Evolutionary conservation across 2,888 invertebrate species (phyloP), one percentile per base, ranked within the genome.

Genomic region (Nomada flava): DNA sequence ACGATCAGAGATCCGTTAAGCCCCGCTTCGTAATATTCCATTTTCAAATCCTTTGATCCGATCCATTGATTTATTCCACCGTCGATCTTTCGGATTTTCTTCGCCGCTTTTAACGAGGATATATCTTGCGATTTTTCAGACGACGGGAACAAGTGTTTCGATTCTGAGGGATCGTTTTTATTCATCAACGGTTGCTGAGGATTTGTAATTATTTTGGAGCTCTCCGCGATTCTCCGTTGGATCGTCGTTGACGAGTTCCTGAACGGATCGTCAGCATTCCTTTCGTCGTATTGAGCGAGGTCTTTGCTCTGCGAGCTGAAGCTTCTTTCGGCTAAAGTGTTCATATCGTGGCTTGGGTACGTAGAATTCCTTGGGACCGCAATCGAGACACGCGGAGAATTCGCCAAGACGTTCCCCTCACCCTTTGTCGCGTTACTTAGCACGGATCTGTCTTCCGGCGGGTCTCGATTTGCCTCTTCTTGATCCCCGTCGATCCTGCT

Each of bases 361-460:
- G 67, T 63, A 52, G 69, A 36, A 86, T 81, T 79, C 71, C 75
- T 50, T n/a, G 10, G 29, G 13, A 44, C 52, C 72, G 44, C 74
- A 69, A 64, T 23, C 55, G 78, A 68, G 50, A 36, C 63, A 47
- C 70, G 47, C 9, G 5, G 13, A 15, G 75, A 75, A 75, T 76
- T 50, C 53, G 29, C 36, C 29, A 36, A 11, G 55, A 50, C 44
- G 59, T 77, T 44, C 53, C n/a, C 36, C 23, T 72, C n/a, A 23
- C 60, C 53, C 55, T 78, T 62, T 67, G 67, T 78, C 60, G 5
- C 42, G 70, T 50, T 42, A 26, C 10, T 62, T 50, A 42, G 42
- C 36, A 18, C 13, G 13, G 67, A 55, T 18, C 47, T 42, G 18
- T 50, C 65, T n/a, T 64, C 50, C 52, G 13, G 26, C 4, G 44